Conservation (phyloP, 1,140 invertebrate genomes). For the Bombus terrestris region DNA sequence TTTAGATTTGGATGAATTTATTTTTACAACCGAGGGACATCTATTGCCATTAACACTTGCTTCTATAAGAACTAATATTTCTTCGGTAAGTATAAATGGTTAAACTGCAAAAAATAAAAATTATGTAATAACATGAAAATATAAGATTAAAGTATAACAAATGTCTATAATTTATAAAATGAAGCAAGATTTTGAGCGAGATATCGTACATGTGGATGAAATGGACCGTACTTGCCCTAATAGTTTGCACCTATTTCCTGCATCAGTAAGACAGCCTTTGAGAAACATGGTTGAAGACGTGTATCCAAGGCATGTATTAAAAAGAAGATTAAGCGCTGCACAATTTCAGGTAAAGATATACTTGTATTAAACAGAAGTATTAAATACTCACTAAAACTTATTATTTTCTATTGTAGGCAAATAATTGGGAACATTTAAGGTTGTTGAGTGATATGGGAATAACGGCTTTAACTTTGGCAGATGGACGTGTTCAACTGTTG, state of each 20-base stretch:
- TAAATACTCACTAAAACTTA: constrained; percentile 6
- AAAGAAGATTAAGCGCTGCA: constrained; percentile 86
- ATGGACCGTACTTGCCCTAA: constrained; percentile 92
- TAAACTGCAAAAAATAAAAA: neutral
- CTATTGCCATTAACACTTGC: constrained; percentile 94
- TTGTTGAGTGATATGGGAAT: constrained; percentile 97
- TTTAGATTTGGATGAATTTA: constrained; percentile 97
- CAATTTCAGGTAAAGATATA: constrained; percentile 85
- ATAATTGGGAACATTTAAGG: constrained; percentile 94
- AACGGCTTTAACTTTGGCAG: constrained; percentile 92
- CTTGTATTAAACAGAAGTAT: constrained; percentile 1
- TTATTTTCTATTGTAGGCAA: constrained; percentile 83
- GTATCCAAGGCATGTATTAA: constrained; percentile 86
- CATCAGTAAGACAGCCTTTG: constrained; percentile 89
- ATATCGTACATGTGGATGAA: constrained; percentile 78
- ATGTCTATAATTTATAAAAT: constrained; percentile 69
- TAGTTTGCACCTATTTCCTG: constrained; percentile 91
- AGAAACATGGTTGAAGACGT: constrained; percentile 93
- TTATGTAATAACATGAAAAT: neutral
- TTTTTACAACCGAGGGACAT: constrained; percentile 99
- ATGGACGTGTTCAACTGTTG: constrained; percentile 95
- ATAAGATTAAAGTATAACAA: neutral
- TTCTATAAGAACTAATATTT: constrained; percentile 77
- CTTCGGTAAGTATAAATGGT: constrained; percentile 77
- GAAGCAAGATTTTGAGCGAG: constrained; percentile 86